Percentiles rank a stretch among this genome's conserved stretches.
Evolutionary conservation across 92 coral and sea anemone genomes (phyloP).

Genomic region (Pocillopora grandis): DNA sequence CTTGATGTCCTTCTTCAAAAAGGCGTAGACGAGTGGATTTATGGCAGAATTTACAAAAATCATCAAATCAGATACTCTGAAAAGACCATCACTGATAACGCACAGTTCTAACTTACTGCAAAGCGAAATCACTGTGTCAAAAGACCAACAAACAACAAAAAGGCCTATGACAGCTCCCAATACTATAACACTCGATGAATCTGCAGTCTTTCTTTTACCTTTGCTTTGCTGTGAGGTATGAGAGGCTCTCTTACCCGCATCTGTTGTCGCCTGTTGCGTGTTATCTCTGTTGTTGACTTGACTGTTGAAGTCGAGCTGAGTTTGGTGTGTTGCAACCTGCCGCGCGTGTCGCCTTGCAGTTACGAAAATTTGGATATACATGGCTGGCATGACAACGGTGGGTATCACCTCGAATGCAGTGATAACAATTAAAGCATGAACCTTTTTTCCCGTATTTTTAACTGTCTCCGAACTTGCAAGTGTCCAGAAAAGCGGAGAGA

Average conservation of each 20-base stretch:
- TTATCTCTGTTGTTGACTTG: not conserved
- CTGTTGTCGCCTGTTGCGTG: not conserved
- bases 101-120: slow-evolving; percentile 27
- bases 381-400: slow-evolving; percentile 46
- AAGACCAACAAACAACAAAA: slow-evolving; percentile 36
- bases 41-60: slow-evolving; percentile 35
- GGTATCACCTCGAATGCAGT: slow-evolving; percentile 48
- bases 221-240: not conserved
- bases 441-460: slow-evolving; percentile 17
- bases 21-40: slow-evolving; percentile 35
- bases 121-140: slow-evolving; percentile 25
- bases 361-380: slow-evolving; percentile 47
- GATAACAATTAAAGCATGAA: slow-evolving; percentile 30
- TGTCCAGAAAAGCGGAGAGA: slow-evolving; percentile 30
- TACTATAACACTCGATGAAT: slow-evolving; percentile 12
- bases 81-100: not conserved
- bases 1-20: slow-evolving; percentile 30
- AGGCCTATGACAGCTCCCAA: slow-evolving; percentile 33
- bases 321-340: slow-evolving; percentile 36
- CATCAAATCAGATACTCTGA: slow-evolving; percentile 23
- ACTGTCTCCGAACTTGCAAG: slow-evolving; percentile 9
- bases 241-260: not conserved
- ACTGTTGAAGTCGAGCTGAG: slow-evolving; percentile 51
- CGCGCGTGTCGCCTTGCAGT: slow-evolving; percentile 60
- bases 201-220: not conserved